Percentiles rank a stretch among this genome's conserved stretches.
Evolutionary conservation across 2,888 invertebrate genomes (phyloP).

Genomic region (Phortica magna): DNA sequence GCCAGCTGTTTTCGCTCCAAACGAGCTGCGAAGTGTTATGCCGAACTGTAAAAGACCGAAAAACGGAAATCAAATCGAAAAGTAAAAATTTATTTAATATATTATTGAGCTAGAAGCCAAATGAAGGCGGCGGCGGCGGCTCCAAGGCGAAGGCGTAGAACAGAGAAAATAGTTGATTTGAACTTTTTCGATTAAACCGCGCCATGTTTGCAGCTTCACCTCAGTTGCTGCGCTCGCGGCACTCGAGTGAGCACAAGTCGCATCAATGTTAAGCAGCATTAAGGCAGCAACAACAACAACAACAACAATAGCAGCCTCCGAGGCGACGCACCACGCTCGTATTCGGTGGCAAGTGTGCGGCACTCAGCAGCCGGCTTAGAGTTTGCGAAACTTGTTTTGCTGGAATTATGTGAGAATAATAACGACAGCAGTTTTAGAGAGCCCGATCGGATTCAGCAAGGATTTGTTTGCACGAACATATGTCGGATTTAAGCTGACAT

Average conservation of each 20-base stretch:
- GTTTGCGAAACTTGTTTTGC: conserved; percentile 28
- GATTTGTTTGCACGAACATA: conserved; percentile 35
- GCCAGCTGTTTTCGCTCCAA: conserved; percentile 18
- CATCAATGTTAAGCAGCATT: not conserved
- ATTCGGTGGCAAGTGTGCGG: not conserved
- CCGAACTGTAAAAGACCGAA: not conserved
- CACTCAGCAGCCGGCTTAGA: not conserved
- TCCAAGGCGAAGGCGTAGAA: too few species aligned
- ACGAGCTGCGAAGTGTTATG: conserved; percentile 21
- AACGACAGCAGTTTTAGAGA: conserved; percentile 36
- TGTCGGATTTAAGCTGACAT: not conserved
- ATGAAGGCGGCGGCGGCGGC: not conserved
- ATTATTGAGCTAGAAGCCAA: not conserved
- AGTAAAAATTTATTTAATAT: not conserved
- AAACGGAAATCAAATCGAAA: not conserved
- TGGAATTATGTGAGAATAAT: conserved; percentile 40
- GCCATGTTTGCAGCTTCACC: not conserved
- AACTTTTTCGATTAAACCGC: conserved; percentile 15
- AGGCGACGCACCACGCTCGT: not conserved
- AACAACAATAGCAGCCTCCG: too few species aligned
- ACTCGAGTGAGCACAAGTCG: not conserved
- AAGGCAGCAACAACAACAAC: too few species aligned
- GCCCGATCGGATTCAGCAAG: conserved; percentile 14
- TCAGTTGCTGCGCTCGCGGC: not conserved
- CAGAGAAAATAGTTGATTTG: not conserved